A percentile compares a stretch with the other conserved stretches of the same genome.
Evolutionary conservation across 2,113 vertebrate genomes (phyloP).

Genomic region (Acrocephalus arundinaceus): DNA sequence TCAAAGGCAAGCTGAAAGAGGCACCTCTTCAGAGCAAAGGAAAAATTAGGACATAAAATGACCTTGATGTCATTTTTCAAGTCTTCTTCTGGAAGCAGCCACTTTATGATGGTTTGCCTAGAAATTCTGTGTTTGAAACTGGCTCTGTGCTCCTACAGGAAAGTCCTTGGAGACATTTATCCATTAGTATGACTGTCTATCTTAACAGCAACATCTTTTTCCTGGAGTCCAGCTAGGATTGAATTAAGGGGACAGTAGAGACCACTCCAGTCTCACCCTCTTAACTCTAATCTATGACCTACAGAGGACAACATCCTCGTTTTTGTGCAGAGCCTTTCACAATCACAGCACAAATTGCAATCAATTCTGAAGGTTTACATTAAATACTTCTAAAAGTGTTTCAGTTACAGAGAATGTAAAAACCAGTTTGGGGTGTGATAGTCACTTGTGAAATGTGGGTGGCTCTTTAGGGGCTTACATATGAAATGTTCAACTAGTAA

Average conservation of each 20-base stretch:
- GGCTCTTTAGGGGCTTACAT: not conserved
- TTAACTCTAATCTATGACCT: not conserved
- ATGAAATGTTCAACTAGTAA: not conserved
- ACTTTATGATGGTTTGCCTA: not conserved
- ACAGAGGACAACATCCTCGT: not conserved
- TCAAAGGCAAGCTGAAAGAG: not conserved
- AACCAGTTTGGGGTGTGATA: not conserved
- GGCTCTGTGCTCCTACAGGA: not conserved
- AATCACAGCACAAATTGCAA: not conserved
- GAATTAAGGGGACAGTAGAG: not conserved
- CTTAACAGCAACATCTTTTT: not conserved
- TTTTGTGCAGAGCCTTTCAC: not conserved
- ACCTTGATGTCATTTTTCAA: not conserved
- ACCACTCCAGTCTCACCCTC: not conserved
- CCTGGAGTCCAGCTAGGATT: not conserved
- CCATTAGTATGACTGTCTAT: not conserved
- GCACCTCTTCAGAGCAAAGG: not conserved
- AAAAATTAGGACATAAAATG: not conserved
- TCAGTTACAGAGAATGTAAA: not conserved
- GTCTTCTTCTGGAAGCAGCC: not conserved
- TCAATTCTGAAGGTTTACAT: not conserved
- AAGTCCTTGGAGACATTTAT: not conserved
- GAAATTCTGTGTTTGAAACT: not conserved
- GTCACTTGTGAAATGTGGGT: not conserved
- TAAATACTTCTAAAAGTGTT: fast-evolving